phyloP scores from a whole-genome alignment of 2,888 invertebrate species.

The Drosophila merina region DNA sequence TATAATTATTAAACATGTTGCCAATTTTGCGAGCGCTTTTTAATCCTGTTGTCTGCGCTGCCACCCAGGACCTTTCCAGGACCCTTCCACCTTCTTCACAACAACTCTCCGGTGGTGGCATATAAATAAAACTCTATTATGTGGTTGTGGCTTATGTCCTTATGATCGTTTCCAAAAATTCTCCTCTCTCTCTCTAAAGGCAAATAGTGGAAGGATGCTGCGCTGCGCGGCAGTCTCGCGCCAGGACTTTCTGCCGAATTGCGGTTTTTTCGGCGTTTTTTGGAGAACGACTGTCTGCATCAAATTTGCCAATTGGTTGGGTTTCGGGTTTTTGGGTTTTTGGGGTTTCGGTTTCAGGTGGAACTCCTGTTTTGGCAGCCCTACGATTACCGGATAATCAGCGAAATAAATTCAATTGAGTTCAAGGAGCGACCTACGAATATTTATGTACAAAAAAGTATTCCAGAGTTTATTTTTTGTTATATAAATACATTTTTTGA shows the following conservation, averaged over 20 bases:
- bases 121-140: conserved; percentile 75
- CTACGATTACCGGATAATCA: conserved; percentile 5
- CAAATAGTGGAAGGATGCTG: conserved; percentile 11
- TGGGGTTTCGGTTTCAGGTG: conserved; percentile 27
- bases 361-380: background rate
- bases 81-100: background rate
- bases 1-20: conserved; percentile 78
- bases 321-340: conserved; percentile 20
- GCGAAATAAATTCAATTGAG: background rate
- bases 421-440: background rate
- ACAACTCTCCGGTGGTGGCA: conserved; percentile 29
- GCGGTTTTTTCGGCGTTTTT: conserved; percentile 23
- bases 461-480: background rate
- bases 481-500: background rate
- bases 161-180: conserved; percentile 62
- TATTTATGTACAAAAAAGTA: too few relatives aligned
- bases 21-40: conserved; percentile 79
- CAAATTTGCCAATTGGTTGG: conserved; percentile 35
- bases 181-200: conserved; percentile 23
- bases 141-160: conserved; percentile 72
- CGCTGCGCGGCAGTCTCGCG: too few relatives aligned
- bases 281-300: conserved; percentile 17
- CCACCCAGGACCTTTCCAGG: background rate
- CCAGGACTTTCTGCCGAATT: conserved; percentile 31
- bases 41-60: conserved; percentile 75